Base-by-base conservation (phyloP, 2,888 invertebrate genomes). In the Thecophora atra region DNA sequence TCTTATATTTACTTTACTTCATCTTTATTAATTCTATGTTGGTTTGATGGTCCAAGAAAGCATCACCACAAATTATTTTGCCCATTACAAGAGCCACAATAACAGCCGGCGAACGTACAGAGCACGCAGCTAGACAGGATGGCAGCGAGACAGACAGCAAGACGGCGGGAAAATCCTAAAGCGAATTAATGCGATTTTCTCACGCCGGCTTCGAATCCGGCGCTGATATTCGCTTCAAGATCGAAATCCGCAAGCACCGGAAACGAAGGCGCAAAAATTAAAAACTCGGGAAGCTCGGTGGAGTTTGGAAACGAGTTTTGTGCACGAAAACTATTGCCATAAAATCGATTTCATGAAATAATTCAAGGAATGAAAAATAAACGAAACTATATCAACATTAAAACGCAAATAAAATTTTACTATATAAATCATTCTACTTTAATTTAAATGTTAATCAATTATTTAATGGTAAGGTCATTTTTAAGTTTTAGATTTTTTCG, bases 151-250 rank as follows among this genome's bases (percentile, higher is more conserved):
- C 68, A 68, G 37, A 37, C 47, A 15, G 47, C 15, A 47, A 47
- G 47, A 2, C 1, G 47, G 58, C 68, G 68, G 24, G 56, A 58
- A 42, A 68, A 68, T 56, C 37, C 58, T 42, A 26, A n/a, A 21
- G 68, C 68, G 58, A 68, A 68, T 68, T 68, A 68, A 68, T 68
- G 68, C 58, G 44, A 68, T 68, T 68, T 58, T 68, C 58, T 42
- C 56, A 56, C 58, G 68, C 56, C 56, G 68, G 58, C 68, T 42
- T 24, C 51, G 30, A 26, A 17, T 15, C 47, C 47, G 47, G 13
- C 1, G 15, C 47, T 47, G 17, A n/a, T 47, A 5, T 3, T 15
- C 8, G 13, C 4, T 17, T 5, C 17, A 5, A 47, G 13, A n/a
- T n/a, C 47, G 47, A 6, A 37, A 37, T 8, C 37, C 37, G 37